Evolutionary conservation across 1,140 invertebrate species (phyloP), one percentile per base, ranked within the genome.

Genomic region (Bombus confusus): DNA sequence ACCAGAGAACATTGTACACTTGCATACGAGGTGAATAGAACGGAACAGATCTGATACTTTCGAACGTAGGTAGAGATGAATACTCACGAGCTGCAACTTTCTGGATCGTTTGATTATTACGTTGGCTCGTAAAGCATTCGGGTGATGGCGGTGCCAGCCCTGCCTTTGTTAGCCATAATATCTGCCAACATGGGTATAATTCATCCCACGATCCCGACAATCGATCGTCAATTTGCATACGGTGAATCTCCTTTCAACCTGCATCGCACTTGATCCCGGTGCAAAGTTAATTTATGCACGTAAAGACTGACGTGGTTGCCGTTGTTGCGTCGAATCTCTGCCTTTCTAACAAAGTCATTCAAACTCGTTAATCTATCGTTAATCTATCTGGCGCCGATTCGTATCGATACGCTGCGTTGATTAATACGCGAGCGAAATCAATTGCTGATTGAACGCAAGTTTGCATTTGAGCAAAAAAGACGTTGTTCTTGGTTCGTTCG

Each of bases 201-300:
- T 85, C 52, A 80, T 52, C 76, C 66, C 31, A 52, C 64, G 39
- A 22, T 41, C 62, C 22, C 74, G n/a, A 68, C 62, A 41, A 79
- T 80, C 83, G 83, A 85, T 85, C 66, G 31, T 41, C 76, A 72
- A 79, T 85, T 85, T 85, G 76, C 83, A 85, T 85, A 85, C 83
- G 77, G 72, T 37, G 83, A 85, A 80, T 80, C 66, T 80, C 47
- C 76, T 85, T 80, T 72, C 83, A 52, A 72, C 47, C 68, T 28
- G 34, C 66, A 37, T 52, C 37, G 83, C 64, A n/a, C 69, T 68
- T 64, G 39, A 77, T 77, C 43, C 34, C 31, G 31, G 39, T 43
- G 47, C 37, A 31, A 83, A 43, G 15, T 57, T 77, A 77, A 59
- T 71, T 78, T 69, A 69, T 69, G 37, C 62, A 6, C 81, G 12